These are phyloP conservation scores for Panonychus citri DNA, from an alignment of 1,140 invertebrate genomes.

Conservation along the genomic window DNA sequence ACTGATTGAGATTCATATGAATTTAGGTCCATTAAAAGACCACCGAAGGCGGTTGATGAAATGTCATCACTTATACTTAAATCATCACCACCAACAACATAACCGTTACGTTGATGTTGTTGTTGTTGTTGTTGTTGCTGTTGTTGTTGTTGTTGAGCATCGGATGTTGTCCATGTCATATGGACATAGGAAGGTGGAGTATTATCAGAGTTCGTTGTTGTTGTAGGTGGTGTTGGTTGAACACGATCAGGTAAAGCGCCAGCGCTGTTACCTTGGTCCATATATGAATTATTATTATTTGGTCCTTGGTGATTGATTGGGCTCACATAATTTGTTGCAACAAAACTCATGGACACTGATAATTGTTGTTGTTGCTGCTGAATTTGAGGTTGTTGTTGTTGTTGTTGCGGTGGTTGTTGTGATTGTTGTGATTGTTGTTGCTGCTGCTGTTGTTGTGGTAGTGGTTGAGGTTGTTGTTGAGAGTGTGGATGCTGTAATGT, in stretches of 20 bases:
- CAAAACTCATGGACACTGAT: background rate
- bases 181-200: background rate
- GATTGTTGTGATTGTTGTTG: background rate
- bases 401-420: background rate
- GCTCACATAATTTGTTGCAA: background rate
- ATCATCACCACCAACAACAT: background rate
- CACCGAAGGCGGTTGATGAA: background rate
- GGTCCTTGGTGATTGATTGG: background rate
- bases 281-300: background rate
- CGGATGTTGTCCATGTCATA: background rate
- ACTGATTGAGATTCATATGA: background rate
- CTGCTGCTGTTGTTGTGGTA: background rate
- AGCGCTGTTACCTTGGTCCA: background rate
- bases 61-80: slow-evolving; percentile 3
- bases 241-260: background rate
- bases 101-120: background rate
- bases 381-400: background rate
- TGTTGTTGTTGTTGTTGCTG: background rate
- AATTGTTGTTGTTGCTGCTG: background rate
- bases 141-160: background rate
- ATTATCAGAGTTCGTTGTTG: background rate
- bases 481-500: background rate
- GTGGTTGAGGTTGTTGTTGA: background rate
- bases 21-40: background rate
- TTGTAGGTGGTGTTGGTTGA: background rate